phyloP scores from a whole-genome alignment of 2,888 invertebrate species.

The Peribatodes rhomboidaria region DNA sequence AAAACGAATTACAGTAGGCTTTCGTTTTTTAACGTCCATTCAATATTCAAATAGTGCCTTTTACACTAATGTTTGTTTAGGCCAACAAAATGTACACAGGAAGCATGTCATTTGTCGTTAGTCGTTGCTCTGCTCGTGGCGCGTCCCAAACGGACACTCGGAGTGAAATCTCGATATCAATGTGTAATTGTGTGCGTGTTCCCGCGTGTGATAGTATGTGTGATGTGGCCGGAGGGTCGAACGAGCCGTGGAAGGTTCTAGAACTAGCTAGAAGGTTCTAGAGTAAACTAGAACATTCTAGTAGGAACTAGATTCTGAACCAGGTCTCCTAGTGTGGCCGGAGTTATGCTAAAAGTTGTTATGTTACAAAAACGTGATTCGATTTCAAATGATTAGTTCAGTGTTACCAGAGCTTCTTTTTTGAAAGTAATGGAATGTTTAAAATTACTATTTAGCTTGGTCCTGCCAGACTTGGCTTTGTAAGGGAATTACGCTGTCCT shows the following conservation, averaged over 20 bases:
- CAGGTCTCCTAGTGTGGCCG: background rate
- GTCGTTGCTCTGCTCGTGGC: constrained; percentile 12
- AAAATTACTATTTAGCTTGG: no score
- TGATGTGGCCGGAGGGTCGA: constrained; percentile 51
- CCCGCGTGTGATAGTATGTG: constrained; percentile 52
- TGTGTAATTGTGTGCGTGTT: constrained; percentile 45
- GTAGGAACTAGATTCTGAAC: background rate
- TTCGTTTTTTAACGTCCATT: background rate
- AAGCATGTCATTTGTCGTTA: background rate
- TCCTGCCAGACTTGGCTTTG: no score
- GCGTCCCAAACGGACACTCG: constrained; percentile 37
- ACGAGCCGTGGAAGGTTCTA: constrained; percentile 1
- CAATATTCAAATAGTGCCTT: background rate
- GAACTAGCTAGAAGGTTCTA: background rate
- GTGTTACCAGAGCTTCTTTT: background rate
- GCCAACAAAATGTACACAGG: background rate
- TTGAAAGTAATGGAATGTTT: background rate
- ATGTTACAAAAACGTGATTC: background rate
- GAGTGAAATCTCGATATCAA: constrained; percentile 56
- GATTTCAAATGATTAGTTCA: background rate
- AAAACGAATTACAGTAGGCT: background rate
- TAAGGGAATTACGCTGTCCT: no score
- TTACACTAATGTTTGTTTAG: background rate
- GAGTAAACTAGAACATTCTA: background rate
- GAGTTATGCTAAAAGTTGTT: background rate